A percentile compares a stretch with the other conserved stretches of the same genome.
Conservation (phyloP, 2,888 invertebrate species). For the Mechanitis messenoides region DNA sequence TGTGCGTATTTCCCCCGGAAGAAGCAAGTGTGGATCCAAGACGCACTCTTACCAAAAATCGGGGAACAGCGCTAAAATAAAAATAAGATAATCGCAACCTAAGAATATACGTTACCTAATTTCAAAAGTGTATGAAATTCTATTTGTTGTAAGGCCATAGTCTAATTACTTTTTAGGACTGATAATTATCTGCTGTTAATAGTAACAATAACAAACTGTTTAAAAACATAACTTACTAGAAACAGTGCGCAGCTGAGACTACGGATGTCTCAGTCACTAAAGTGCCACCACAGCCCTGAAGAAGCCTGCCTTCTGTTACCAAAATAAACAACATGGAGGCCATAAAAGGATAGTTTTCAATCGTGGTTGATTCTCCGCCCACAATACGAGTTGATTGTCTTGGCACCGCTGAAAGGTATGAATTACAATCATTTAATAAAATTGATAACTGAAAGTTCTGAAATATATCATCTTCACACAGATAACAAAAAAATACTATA, state of each 20-base stretch:
- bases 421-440: too few relatives aligned
- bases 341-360: conserved; percentile 51
- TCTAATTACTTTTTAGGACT: too few relatives aligned
- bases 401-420: conserved; percentile 39
- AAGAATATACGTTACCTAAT: too few relatives aligned
- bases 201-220: too few relatives aligned
- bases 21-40: not conserved
- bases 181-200: too few relatives aligned
- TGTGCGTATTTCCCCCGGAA: not conserved
- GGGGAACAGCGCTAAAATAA: not conserved
- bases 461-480: too few relatives aligned
- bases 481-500: too few relatives aligned
- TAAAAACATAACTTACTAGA: conserved; percentile 37
- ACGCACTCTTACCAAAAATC: not conserved
- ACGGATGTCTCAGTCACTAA: conserved; percentile 36
- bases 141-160: too few relatives aligned
- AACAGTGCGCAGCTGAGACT: conserved; percentile 55
- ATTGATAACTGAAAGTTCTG: too few relatives aligned
- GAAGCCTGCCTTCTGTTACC: conserved; percentile 9
- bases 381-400: conserved; percentile 42
- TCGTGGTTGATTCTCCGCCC: conserved; percentile 42
- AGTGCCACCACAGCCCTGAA: conserved; percentile 19
- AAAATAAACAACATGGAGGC: conserved; percentile 44
- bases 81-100: too few relatives aligned
- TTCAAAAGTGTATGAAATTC: too few relatives aligned